These are phyloP conservation scores for Branchipolynoe longqiensis DNA, from an alignment of 2,888 invertebrate genomes.

Conservation along the genomic window DNA sequence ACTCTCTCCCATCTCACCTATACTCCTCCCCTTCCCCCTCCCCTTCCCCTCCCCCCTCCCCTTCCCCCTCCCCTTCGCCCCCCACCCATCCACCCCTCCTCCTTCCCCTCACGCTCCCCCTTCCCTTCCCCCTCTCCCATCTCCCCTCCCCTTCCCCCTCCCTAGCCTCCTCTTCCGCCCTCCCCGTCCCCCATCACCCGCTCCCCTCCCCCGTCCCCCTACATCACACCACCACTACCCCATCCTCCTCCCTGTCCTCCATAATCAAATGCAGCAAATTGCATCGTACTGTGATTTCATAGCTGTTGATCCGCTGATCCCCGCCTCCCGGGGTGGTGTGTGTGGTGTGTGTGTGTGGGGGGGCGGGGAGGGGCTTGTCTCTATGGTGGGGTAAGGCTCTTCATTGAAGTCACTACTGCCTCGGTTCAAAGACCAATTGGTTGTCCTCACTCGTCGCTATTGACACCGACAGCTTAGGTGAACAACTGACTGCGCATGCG, in stretches of 20 bases:
- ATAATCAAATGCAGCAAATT: slow-evolving; percentile 50
- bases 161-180: background rate
- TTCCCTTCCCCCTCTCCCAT: background rate
- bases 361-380: no score
- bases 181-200: background rate
- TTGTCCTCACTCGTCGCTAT: background rate
- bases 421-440: slow-evolving; percentile 28
- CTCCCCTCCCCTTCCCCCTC: no score
- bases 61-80: background rate
- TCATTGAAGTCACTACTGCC: slow-evolving; percentile 2
- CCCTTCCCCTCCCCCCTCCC: background rate
- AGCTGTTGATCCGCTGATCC: slow-evolving; percentile 39
- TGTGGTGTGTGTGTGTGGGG: slow-evolving; percentile 4
- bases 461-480: no score
- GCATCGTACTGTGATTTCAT: slow-evolving; percentile 22
- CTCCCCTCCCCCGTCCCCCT: background rate
- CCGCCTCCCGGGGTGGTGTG: slow-evolving; percentile 11
- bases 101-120: background rate
- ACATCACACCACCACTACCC: background rate
- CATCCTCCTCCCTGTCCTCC: background rate
- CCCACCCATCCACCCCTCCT: background rate
- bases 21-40: no score
- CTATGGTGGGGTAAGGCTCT: background rate
- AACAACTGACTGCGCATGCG: no score
- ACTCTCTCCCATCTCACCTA: background rate